phyloP scores from a whole-genome alignment of 2,113 vertebrate species.

The Pterophyllum scalare region DNA sequence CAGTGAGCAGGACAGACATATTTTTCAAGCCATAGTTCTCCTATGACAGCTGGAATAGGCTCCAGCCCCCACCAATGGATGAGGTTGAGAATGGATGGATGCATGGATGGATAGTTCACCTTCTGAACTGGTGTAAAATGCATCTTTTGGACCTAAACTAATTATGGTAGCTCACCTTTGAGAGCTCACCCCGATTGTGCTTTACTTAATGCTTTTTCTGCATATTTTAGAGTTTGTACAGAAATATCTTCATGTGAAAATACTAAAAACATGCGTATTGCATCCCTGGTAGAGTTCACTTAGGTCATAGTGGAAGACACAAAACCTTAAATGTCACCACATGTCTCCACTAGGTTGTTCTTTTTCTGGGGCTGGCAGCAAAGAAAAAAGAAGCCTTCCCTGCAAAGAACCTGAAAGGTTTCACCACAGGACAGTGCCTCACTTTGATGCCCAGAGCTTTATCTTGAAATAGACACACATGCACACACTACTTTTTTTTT shows the following conservation, averaged over 20 bases:
- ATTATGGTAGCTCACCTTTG: too few relatives aligned
- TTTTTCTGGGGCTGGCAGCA: background rate
- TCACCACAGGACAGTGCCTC: conserved; percentile 2
- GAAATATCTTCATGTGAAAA: background rate
- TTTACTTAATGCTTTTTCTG: too few relatives aligned
- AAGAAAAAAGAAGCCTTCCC: conserved; percentile 6
- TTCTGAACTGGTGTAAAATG: background rate
- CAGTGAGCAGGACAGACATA: too few relatives aligned
- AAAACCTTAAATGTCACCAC: background rate
- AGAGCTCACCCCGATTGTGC: too few relatives aligned
- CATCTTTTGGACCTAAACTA: background rate
- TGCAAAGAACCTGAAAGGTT: conserved; percentile 18
- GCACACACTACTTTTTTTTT: background rate
- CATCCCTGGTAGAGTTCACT: background rate
- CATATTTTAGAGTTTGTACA: background rate
- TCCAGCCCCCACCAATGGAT: too few relatives aligned
- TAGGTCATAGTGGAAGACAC: background rate
- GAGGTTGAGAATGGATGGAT: too few relatives aligned
- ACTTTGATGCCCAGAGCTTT: conserved; percentile 3
- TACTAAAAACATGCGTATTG: background rate
- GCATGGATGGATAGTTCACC: background rate
- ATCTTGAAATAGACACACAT: conserved; percentile 1
- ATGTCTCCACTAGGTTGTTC: background rate
- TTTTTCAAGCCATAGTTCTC: too few relatives aligned
- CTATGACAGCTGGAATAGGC: too few relatives aligned